These are phyloP conservation scores for Antigone vipio DNA, from an alignment of 2,113 vertebrate species.

Conservation along the genomic window DNA sequence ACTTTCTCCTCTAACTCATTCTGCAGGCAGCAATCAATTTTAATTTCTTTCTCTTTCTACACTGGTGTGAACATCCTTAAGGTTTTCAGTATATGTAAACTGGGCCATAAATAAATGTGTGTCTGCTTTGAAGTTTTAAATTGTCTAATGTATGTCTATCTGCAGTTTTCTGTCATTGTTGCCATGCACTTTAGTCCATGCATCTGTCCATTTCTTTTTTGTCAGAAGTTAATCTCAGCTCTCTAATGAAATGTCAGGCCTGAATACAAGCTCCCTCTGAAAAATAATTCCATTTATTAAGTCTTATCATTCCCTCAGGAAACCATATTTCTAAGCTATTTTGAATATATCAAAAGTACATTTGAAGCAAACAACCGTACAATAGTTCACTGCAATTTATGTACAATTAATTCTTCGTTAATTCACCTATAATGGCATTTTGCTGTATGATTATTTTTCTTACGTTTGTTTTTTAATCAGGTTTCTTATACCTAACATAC, in stretches of 20 bases:
- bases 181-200: neutral
- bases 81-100: neutral
- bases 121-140: neutral
- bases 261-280: neutral
- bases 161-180: neutral
- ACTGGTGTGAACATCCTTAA: neutral
- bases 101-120: neutral
- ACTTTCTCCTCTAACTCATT: constrained; percentile 26
- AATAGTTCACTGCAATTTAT: neutral
- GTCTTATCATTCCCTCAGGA: neutral
- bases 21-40: constrained; percentile 39
- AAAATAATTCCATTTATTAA: neutral
- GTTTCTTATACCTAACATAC: neutral
- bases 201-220: neutral
- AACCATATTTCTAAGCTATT: neutral
- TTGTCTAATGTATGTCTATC: neutral
- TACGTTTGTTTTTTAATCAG: neutral
- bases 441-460: neutral
- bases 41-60: constrained; percentile 5
- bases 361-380: neutral
- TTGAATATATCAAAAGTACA: neutral
- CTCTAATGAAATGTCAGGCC: neutral
- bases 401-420: neutral
- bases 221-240: neutral
- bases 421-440: neutral